phyloP scores from a whole-genome alignment of 2,113 vertebrate species.

The Kryptolebias marmoratus region DNA sequence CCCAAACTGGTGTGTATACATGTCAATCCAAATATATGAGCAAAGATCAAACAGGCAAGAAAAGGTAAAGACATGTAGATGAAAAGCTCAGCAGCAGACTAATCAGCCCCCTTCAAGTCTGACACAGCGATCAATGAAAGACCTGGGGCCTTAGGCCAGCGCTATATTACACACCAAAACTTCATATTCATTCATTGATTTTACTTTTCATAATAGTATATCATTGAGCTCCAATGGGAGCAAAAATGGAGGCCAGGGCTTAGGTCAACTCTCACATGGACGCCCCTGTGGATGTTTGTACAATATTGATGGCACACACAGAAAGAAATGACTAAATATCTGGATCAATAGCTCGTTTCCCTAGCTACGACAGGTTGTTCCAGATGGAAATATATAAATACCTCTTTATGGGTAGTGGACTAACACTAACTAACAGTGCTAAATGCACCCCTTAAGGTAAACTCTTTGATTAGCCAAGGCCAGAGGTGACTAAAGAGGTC shows the following conservation, averaged over 20 bases:
- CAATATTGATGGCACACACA: conserved; percentile 92
- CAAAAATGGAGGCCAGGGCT: conserved; percentile 90
- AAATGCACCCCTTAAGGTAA: conserved; percentile 97
- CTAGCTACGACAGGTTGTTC: conserved; percentile 87
- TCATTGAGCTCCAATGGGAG: conserved; percentile 98
- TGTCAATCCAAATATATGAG: conserved; percentile 59
- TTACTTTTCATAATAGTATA: conserved; percentile 95
- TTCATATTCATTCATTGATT: conserved; percentile 99
- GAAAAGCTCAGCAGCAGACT: conserved; percentile 73
- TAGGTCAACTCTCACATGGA: conserved; percentile 95
- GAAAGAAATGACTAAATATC: conserved; percentile 99
- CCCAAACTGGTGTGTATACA: conserved; percentile 60
- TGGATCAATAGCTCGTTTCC: conserved; percentile 99
- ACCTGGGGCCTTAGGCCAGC: conserved; percentile 83
- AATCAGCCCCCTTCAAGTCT: conserved; percentile 76
- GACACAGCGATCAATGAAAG: conserved; percentile 82
- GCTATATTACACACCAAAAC: conserved; percentile 93
- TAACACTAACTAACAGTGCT: conserved; percentile 90
- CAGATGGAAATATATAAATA: conserved; percentile 93
- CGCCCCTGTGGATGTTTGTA: conserved; percentile 90
- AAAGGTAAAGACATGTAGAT: conserved; percentile 70
- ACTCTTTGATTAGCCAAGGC: conserved; percentile 97
- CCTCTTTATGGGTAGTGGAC: conserved; percentile 92
- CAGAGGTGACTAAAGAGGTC: conserved; percentile 87
- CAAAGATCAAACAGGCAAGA: conserved; percentile 70